These are phyloP conservation scores for Boloria selene DNA, from an alignment of 2,888 invertebrate genomes.

Conservation along the genomic window DNA sequence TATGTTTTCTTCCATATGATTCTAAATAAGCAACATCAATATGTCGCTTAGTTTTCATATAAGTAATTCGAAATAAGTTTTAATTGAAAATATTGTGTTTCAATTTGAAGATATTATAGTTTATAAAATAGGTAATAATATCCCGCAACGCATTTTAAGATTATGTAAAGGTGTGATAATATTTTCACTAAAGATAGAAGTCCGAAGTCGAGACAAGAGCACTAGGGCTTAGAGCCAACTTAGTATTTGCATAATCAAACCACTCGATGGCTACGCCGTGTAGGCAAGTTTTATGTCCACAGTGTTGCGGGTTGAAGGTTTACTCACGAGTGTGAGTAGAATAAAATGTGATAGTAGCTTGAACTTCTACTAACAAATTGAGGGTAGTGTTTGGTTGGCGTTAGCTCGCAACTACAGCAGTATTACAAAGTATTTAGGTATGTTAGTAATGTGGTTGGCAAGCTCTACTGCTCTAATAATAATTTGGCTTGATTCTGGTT, in stretches of 20 bases:
- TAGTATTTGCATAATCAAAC: conserved; percentile 43
- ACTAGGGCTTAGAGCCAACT: conserved; percentile 44
- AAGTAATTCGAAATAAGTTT: too few relatives aligned
- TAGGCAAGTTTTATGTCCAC: conserved; percentile 30
- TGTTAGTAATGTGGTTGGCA: neutral
- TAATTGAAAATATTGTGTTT: too few relatives aligned
- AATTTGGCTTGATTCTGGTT: too few relatives aligned
- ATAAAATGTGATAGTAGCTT: conserved; percentile 23
- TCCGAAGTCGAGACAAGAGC: conserved; percentile 31
- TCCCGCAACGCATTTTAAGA: neutral
- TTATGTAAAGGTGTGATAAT: conserved; percentile 21
- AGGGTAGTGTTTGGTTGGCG: conserved; percentile 1
- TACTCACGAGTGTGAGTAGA: conserved; percentile 21
- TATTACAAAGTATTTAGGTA: neutral
- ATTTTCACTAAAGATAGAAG: conserved; percentile 29
- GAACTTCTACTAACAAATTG: neutral
- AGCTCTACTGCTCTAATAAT: too few relatives aligned
- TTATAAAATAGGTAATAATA: too few relatives aligned
- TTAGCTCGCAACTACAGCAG: neutral
- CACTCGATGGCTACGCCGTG: conserved; percentile 30
- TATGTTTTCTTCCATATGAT: too few relatives aligned
- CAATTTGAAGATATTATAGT: too few relatives aligned
- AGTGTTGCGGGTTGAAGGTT: conserved; percentile 24
- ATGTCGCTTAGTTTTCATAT: too few relatives aligned
- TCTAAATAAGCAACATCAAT: too few relatives aligned